Evolutionary conservation across 2,113 vertebrate species (phyloP).

Genomic region (Hypocryptadius cinnamomeus): DNA sequence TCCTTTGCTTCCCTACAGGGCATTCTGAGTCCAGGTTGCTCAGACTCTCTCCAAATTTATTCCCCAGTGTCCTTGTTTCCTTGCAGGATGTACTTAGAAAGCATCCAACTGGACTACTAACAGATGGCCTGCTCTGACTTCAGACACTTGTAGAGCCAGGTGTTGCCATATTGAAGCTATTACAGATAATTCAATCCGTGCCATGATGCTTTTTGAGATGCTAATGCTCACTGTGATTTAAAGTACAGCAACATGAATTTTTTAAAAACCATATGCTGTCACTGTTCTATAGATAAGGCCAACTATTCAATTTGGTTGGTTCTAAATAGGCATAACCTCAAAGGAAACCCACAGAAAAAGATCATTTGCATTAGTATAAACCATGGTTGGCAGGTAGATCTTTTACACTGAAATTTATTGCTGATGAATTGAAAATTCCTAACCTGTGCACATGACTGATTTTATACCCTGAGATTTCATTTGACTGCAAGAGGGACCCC

Average conservation of each 20-base stretch:
- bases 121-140: slow-evolving; percentile 34
- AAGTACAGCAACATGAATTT: not conserved
- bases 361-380: not conserved
- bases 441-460: not conserved
- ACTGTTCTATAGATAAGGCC: not conserved
- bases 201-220: slow-evolving; percentile 31
- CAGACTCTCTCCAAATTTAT: not conserved
- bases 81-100: not conserved
- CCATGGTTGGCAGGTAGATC: not conserved
- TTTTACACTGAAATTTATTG: not conserved
- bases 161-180: slow-evolving; percentile 40
- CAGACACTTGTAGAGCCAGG: slow-evolving; percentile 35
- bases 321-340: not conserved
- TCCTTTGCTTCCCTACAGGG: not conserved
- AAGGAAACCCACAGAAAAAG: not conserved
- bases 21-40: not conserved
- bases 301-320: not conserved
- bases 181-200: slow-evolving; percentile 27
- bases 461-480: not conserved
- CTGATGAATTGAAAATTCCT: not conserved
- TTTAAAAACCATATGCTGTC: slow-evolving; percentile 8
- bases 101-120: slow-evolving; percentile 1
- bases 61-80: not conserved
- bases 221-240: slow-evolving; percentile 12
- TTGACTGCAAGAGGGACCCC: not conserved